Percentiles rank a stretch among this genome's conserved stretches.
phyloP scores from a whole-genome alignment of 2,797 vertebrate genomes.

The Sebastes ruberrimus region DNA sequence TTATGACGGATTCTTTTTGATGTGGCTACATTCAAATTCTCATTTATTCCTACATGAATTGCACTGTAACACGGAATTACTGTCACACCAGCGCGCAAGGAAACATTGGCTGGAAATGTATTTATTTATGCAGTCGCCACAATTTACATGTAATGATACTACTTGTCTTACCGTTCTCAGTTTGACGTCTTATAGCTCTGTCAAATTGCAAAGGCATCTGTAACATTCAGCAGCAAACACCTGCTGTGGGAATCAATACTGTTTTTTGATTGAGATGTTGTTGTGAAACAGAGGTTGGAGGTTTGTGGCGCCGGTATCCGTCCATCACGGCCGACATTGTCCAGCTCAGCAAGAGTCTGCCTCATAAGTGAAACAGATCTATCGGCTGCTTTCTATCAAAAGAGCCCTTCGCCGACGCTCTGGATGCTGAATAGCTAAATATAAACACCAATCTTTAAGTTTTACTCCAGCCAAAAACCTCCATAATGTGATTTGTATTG shows the following conservation, averaged over 20 bases:
- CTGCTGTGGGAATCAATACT: neutral
- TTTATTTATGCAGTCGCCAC: conserved; percentile 27
- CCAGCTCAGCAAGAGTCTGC: conserved; percentile 5
- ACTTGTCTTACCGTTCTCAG: neutral
- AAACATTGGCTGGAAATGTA: conserved; percentile 36
- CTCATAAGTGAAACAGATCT: conserved; percentile 1
- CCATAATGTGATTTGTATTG: neutral
- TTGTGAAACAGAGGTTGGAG: neutral
- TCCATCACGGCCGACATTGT: neutral
- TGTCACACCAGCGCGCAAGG: conserved; percentile 15
- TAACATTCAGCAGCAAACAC: neutral
- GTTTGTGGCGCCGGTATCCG: neutral
- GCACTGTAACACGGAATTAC: conserved; percentile 32
- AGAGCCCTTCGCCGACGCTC: neutral
- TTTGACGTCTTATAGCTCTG: neutral
- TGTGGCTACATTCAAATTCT: conserved; percentile 42
- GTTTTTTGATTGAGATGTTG: conserved; percentile 13
- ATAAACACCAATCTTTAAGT: neutral
- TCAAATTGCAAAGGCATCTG: neutral
- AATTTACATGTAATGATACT: conserved; percentile 21
- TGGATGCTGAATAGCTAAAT: neutral
- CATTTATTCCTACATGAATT: conserved; percentile 40
- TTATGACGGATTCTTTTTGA: conserved; percentile 57
- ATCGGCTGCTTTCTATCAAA: neutral
- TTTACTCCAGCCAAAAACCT: neutral